Percentiles rank a stretch among this genome's conserved stretches.
phyloP scores from a whole-genome alignment of 2,113 vertebrate genomes.

The Rattus rattus region DNA sequence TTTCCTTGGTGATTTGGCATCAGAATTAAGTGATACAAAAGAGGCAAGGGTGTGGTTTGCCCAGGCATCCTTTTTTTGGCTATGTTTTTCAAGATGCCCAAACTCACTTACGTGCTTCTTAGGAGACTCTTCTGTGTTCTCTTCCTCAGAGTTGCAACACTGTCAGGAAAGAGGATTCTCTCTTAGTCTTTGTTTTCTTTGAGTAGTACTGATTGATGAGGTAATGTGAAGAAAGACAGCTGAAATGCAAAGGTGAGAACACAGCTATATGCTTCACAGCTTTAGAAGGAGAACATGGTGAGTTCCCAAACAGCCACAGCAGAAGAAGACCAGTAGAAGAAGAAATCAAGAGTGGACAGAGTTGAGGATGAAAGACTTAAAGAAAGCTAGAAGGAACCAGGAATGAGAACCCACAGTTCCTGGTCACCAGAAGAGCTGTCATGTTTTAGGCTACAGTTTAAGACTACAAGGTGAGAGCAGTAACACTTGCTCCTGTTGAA shows the following conservation, averaged over 20 bases:
- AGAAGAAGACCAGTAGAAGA: neutral
- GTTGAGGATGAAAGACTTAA: neutral
- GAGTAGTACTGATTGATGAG: neutral
- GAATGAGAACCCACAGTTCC: accelerated
- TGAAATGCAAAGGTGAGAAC: neutral
- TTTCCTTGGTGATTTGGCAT: neutral
- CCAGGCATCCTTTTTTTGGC: neutral
- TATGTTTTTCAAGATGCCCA: neutral
- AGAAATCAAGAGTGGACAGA: neutral
- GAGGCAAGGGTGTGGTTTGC: neutral
- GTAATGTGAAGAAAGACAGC: too few species aligned
- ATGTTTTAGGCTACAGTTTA: neutral
- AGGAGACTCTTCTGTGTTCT: too few species aligned
- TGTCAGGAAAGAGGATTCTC: neutral
- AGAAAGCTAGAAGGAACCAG: neutral
- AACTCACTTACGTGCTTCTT: neutral
- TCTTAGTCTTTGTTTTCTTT: neutral
- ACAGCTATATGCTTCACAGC: neutral
- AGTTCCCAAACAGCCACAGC: neutral
- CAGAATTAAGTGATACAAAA: neutral
- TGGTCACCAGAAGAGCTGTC: neutral
- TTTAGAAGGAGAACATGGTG: neutral
- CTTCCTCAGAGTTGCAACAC: too few species aligned
- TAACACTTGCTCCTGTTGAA: neutral
- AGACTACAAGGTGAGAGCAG: neutral